These are phyloP conservation scores for Pentalonia nigronervosa DNA, from an alignment of 1,140 invertebrate species.

Conservation along the genomic window DNA sequence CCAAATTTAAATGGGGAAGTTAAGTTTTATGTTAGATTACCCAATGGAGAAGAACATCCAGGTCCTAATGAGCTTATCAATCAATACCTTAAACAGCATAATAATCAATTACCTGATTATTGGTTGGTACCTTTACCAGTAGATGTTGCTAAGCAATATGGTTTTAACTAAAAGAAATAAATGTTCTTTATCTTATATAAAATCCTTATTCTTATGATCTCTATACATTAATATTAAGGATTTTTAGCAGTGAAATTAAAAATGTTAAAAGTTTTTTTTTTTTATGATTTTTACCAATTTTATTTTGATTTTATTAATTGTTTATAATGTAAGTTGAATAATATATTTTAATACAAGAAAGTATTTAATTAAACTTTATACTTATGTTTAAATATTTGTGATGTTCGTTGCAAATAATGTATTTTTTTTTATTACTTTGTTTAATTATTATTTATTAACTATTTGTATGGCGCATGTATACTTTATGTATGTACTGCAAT, in stretches of 20 bases:
- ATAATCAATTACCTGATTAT: conserved; percentile 38
- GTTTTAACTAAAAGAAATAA: background rate
- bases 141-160: conserved; percentile 38
- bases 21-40: conserved; percentile 24
- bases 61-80: conserved; percentile 28
- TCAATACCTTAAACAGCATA: conserved; percentile 30
- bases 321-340: background rate
- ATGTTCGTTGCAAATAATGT: background rate
- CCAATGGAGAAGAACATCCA: conserved; percentile 29
- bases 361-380: background rate
- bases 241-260: background rate
- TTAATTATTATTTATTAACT: background rate
- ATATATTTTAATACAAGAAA: background rate
- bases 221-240: background rate
- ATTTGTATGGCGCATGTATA: background rate
- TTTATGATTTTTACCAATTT: background rate
- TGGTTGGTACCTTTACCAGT: conserved; percentile 17
- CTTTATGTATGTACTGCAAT: background rate
- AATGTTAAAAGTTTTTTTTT: background rate
- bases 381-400: background rate
- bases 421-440: background rate
- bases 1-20: conserved; percentile 36
- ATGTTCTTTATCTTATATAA: background rate
- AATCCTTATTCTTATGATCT: background rate
- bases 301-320: background rate